These are phyloP conservation scores for Pteria penguin DNA, from an alignment of 2,888 invertebrate genomes.

Conservation along the genomic window DNA sequence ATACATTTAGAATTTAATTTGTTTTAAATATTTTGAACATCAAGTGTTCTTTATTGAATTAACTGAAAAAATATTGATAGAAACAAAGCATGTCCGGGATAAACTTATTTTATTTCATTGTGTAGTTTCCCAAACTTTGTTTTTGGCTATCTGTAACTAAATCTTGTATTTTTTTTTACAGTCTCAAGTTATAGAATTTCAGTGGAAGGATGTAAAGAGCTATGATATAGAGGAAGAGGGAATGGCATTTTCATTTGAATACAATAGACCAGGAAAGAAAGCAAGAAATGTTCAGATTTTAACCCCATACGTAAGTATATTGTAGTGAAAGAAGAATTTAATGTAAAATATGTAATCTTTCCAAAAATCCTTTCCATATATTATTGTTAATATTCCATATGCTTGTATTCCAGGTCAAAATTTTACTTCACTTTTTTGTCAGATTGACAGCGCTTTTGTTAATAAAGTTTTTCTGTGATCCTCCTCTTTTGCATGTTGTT, in stretches of 20 bases:
- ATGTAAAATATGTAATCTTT: background rate
- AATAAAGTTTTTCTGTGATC: too few species aligned
- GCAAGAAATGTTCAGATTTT: slow-evolving; percentile 92
- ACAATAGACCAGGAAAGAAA: slow-evolving; percentile 89
- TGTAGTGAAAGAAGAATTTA: background rate
- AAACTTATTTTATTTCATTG: background rate
- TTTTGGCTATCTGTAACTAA: background rate
- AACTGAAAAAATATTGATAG: too few species aligned
- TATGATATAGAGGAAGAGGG: slow-evolving; percentile 96
- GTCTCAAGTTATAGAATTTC: slow-evolving; percentile 89
- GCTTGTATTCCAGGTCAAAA: background rate
- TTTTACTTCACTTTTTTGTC: background rate
- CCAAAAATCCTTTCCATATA: background rate
- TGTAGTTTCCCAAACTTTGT: too few species aligned
- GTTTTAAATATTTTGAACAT: too few species aligned
- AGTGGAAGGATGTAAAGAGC: slow-evolving; percentile 90
- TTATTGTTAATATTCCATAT: background rate
- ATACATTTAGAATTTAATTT: too few species aligned
- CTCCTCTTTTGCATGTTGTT: too few species aligned
- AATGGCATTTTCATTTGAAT: slow-evolving; percentile 93
- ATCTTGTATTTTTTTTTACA: slow-evolving; percentile 64
- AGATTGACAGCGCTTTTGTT: too few species aligned
- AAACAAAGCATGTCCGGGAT: background rate
- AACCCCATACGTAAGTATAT: slow-evolving; percentile 90
- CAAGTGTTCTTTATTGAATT: too few species aligned